Evolutionary conservation across 2,113 vertebrate species (phyloP), one percentile per base, ranked within the genome.

Genomic region (Dryoscopus gambensis): DNA sequence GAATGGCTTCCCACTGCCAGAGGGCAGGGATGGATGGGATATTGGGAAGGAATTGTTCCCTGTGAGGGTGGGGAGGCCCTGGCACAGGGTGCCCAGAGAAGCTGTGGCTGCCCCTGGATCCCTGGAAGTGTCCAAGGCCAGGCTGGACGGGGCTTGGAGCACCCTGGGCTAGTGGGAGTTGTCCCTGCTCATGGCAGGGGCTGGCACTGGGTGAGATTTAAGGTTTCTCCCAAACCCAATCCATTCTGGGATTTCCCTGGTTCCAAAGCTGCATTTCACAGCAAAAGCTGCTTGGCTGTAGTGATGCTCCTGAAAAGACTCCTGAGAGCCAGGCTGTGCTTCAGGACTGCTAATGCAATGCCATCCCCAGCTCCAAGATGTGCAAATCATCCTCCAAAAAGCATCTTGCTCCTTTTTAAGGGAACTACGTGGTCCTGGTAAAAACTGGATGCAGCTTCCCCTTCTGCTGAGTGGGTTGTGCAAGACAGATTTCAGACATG

Each of bases 81-180:
- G 37, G 60, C 3, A 74, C 20, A 39, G 60, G 10, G 0, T 80
- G 1, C 18, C 44, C 60, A 59, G 69, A 39, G 70, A 5, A 63
- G 35, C 47, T 89, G 30, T 40, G 70, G 70, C 30, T 83, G 30
- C 7, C 8, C 35, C 55, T 59, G 52, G 62, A 40, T 31, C 3
- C 25, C 63, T 69, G 64, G 49, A 1, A 56, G 18, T 63, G 31
- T 7, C 35, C 63, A 31, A 83, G 15, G 40, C 8, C 55, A 47
- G 39, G 24, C 0, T 76, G n/a, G 39, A 62, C 0, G 0, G 44
- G 22, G 8, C 9, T 52, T 82, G 39, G 69, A 67, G 23, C 10
- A 59, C 0, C 23, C 33, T 82, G 77, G 33, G 16, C 0, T 1
- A 5, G 25, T 55, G 25, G 25, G 1, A 55, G 5, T 2, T 55